Percentiles rank a stretch among this genome's conserved stretches.
phyloP scores from a whole-genome alignment of 2,888 invertebrate genomes.

The Augiades crinisus region DNA sequence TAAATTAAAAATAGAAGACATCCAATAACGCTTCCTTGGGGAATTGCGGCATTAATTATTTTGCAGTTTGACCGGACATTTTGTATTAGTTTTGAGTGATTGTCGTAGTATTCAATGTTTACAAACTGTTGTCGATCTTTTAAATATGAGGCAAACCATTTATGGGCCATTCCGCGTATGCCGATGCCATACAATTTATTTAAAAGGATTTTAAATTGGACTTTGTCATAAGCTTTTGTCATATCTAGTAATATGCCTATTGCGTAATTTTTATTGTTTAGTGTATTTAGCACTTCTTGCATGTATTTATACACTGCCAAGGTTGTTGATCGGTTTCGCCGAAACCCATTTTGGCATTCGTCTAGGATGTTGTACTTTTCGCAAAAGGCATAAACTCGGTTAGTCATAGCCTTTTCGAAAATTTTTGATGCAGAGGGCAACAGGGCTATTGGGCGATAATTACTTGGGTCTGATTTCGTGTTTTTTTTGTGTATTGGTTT shows the following conservation, averaged over 20 bases:
- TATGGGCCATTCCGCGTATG: constrained; percentile 25
- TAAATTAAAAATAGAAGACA: not conserved
- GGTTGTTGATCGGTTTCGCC: constrained; percentile 21
- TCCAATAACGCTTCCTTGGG: not conserved
- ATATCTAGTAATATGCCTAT: constrained; percentile 29
- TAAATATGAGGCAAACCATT: constrained; percentile 31
- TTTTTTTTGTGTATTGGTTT: constrained; percentile 16
- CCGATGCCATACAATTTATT: constrained; percentile 29
- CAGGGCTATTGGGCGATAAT: constrained; percentile 1
- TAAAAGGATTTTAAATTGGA: constrained; percentile 23
- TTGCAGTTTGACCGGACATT: not conserved
- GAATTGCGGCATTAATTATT: not conserved
- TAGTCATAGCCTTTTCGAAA: constrained; percentile 26
- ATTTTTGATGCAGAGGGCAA: not conserved
- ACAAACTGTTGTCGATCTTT: constrained; percentile 20
- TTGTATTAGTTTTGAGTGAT: not conserved
- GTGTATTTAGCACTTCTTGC: constrained; percentile 22
- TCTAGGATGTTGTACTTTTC: not conserved
- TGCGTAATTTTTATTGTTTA: constrained; percentile 20
- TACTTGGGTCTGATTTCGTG: constrained; percentile 2
- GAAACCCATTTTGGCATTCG: constrained; percentile 25
- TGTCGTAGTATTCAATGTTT: not conserved
- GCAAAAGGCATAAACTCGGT: constrained; percentile 1
- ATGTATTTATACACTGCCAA: constrained; percentile 26
- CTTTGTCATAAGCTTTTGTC: constrained; percentile 33